Percentiles rank a stretch among this genome's conserved stretches.
phyloP scores from a whole-genome alignment of 2,113 vertebrate species.

The Carassius gibelio region DNA sequence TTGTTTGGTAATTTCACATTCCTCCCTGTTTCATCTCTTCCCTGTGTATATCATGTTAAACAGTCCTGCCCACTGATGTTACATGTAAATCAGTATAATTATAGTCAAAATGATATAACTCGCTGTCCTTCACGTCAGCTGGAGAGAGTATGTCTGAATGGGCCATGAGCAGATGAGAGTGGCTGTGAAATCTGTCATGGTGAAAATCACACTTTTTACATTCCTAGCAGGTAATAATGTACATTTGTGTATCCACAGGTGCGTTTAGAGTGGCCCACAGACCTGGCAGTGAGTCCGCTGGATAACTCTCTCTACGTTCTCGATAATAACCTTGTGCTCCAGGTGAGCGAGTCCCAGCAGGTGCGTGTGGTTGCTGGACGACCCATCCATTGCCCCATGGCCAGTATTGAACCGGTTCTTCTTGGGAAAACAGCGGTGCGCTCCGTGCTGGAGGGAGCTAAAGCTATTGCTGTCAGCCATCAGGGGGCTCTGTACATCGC shows the following conservation, averaged over 20 bases:
- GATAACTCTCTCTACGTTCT: slow-evolving; percentile 96
- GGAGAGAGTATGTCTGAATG: background rate
- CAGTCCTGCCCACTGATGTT: background rate
- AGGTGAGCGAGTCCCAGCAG: slow-evolving; percentile 87
- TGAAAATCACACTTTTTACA: background rate
- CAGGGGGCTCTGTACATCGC: slow-evolving; percentile 91
- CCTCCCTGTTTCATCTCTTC: background rate
- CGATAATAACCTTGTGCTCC: slow-evolving; percentile 97
- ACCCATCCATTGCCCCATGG: slow-evolving; percentile 96
- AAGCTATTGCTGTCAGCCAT: slow-evolving; percentile 93
- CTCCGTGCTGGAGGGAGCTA: slow-evolving; percentile 88
- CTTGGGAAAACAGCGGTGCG: slow-evolving; percentile 90
- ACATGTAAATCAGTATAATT: background rate
- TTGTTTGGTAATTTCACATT: background rate
- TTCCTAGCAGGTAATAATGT: background rate
- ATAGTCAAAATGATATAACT: background rate
- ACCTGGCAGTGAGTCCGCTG: slow-evolving; percentile 92
- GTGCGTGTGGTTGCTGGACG: slow-evolving; percentile 93
- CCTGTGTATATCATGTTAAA: background rate
- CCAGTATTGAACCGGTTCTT: slow-evolving; percentile 88
- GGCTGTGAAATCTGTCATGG: background rate
- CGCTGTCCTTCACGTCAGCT: background rate
- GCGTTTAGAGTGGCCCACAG: slow-evolving; percentile 95
- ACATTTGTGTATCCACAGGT: slow-evolving; percentile 77
- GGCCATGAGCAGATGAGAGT: background rate